Evolutionary conservation across 2,797 vertebrate species (phyloP).

Genomic region (Sebastiscus tertius): DNA sequence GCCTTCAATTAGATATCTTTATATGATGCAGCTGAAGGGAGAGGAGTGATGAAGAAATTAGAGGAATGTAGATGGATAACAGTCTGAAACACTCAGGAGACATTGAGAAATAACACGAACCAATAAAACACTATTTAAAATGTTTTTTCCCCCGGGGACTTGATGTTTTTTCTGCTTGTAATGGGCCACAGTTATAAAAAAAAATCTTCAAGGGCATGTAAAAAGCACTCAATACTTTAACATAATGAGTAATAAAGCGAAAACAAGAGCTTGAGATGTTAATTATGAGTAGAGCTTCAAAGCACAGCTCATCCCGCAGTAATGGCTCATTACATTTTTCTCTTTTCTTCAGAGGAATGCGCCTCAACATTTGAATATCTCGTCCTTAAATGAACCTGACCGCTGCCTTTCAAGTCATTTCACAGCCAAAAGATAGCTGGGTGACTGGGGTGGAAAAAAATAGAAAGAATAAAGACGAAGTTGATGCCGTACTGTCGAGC

Average conservation of each 20-base stretch:
- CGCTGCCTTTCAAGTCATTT: constrained; percentile 30
- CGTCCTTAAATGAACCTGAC: constrained; percentile 37
- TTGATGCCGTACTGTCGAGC: constrained; percentile 24
- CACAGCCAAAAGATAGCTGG: constrained; percentile 23
- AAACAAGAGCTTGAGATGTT: constrained; percentile 36
- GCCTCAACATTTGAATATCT: constrained; percentile 15
- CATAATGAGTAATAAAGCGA: constrained; percentile 25
- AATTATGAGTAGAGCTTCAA: constrained; percentile 47
- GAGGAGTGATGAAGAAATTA: constrained; percentile 38
- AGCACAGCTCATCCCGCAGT: constrained; percentile 25
- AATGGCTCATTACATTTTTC: constrained; percentile 34
- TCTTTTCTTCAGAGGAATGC: constrained; percentile 26
- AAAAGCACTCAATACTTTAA: constrained; percentile 16
- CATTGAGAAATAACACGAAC: constrained; percentile 45
- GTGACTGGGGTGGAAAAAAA: not conserved
- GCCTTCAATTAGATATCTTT: constrained; percentile 79
- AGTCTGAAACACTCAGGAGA: constrained; percentile 59
- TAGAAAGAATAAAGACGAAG: constrained; percentile 8
- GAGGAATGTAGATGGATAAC: constrained; percentile 54
- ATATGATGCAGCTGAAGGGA: constrained; percentile 67
- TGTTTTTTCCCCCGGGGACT: constrained; percentile 23
- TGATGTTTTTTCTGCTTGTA: constrained; percentile 35
- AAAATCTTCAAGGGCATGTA: constrained; percentile 35
- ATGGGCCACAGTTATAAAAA: constrained; percentile 12
- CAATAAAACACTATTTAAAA: constrained; percentile 54